Base-by-base conservation (phyloP, 2,888 invertebrate species). In the Callyntrura guangdongensis region DNA sequence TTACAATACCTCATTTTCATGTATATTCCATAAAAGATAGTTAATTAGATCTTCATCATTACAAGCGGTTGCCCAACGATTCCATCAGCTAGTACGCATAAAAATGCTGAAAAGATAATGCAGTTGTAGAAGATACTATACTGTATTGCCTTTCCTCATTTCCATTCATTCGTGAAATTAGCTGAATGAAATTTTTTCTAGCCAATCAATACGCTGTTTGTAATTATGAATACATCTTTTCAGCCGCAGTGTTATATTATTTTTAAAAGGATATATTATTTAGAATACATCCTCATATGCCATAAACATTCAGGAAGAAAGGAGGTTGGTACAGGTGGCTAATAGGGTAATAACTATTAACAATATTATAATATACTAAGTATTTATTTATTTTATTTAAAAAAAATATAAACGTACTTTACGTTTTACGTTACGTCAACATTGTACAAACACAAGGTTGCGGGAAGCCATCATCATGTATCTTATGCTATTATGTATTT, bases 371-470 rank as follows among this genome's bases (percentile, higher is more conserved):
- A n/a, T 9, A 53, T 53, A 53, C 14, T 47, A 47, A n/a, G 53
- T 53, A 53, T 11, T 53, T 53, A 20, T 61, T 67, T 67, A 67
- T 27, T 36, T 27, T n/a, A n/a, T n/a, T n/a, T n/a, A n/a, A n/a
- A 8, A 36, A 47, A 14, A 22, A 59, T 27, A n/a, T 79, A 45
- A 22, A 36, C 47, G 22, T 20, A 61, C 9, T 53, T 67, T 72
- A 67, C 6, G 20, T n/a, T n/a, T 53, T 69, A 45, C 64, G 59
- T n/a, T n/a, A n/a, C 47, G 61, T 36, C 59, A 79, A 59, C 9
- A 79, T 84, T 89, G 89, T 89, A 89, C 89, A 89, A 89, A 89
- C 77, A 79, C 59, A 27, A n/a, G 47, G 89, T 89, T 84, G 83
- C 84, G 83, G 74, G 77, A 61, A 61, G 64, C 45, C 45, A n/a